Evolutionary conservation across 1,140 invertebrate genomes (phyloP), one percentile per base, ranked within the genome.

Genomic region (Vanessa atalanta): DNA sequence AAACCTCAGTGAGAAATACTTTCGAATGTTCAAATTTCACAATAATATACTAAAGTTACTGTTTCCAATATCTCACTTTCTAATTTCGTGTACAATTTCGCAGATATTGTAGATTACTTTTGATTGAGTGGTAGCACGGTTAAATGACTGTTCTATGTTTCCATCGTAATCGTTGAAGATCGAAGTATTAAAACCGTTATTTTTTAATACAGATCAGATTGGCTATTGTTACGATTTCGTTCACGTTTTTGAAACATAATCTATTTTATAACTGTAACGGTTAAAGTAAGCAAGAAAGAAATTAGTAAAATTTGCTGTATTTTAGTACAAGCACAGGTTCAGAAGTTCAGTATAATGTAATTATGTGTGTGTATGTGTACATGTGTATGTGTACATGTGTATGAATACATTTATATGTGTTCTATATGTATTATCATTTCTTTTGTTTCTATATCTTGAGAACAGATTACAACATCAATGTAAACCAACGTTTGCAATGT

Each of bases 61-160:
- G 57, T 37, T 31, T 37, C 57, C 57, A 61, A 61, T 61, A 61
- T 47, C 37, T 69, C 57, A 60, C 67, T 69, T 69, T 69, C 66
- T 69, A 69, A 60, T 60, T 37, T 61, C 57, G 57, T 61, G 57
- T 31, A 61, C 57, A 61, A 61, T 61, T 61, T 69, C 67, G 16
- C 53, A 55, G 57, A 69, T 69, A 69, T 69, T 69, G 60, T 60
- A 69, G 67, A 69, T 69, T 57, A 69, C 67, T 48, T 51, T 60
- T 61, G 67, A 69, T 69, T 60, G 57, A 60, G 67, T 69, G 57
- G 43, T 13, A 69, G 55, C 20, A 15, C 23, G 57, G 57, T 55
- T 69, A 69, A 60, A 61, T 23, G 53, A n/a, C 31, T 60, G 53
- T 60, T 69, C 47, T 13, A 60, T 55, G 67, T 26, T 47, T 53